Conservation (phyloP, 2,113 vertebrate genomes). For the Pampusana beccarii region DNA sequence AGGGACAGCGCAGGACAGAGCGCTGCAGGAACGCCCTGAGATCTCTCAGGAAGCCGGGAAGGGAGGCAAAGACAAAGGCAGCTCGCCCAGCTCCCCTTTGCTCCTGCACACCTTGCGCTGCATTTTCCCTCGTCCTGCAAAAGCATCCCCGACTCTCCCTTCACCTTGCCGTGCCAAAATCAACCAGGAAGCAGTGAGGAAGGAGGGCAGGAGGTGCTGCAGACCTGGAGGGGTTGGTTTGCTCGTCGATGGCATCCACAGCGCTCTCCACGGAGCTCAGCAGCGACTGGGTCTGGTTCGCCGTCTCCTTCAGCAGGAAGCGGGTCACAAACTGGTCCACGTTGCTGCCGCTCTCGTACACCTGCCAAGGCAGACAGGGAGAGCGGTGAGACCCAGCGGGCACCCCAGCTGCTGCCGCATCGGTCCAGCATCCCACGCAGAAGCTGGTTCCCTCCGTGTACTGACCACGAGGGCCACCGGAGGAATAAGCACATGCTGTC, state of each 20-base stretch:
- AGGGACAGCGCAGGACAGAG: background rate
- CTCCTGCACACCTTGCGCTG: accelerated
- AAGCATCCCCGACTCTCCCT: background rate
- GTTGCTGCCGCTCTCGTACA: slow-evolving; percentile 91
- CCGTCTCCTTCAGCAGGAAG: slow-evolving; percentile 95
- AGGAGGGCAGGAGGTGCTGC: background rate
- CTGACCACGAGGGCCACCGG: accelerated
- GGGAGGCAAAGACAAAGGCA: background rate
- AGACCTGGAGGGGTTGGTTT: slow-evolving; percentile 89
- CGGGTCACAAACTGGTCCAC: slow-evolving; percentile 98
- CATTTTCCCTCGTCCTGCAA: accelerated
- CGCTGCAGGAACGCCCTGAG: accelerated
- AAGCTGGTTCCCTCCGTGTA: accelerated
- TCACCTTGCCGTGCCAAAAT: accelerated
- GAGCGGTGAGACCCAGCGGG: accelerated
- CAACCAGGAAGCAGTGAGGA: no score
- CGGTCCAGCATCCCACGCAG: accelerated
- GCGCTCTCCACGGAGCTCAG: slow-evolving; percentile 96
- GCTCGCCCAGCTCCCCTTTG: accelerated
- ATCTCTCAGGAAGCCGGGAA: background rate
- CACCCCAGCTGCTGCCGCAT: accelerated
- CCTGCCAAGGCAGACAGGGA: slow-evolving; percentile 65
- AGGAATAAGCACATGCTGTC: accelerated
- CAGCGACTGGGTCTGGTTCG: slow-evolving; percentile 95
- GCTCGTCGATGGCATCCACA: slow-evolving; percentile 94